Conservation (phyloP, 2,888 invertebrate species). For the Eumerus sabulonum region DNA sequence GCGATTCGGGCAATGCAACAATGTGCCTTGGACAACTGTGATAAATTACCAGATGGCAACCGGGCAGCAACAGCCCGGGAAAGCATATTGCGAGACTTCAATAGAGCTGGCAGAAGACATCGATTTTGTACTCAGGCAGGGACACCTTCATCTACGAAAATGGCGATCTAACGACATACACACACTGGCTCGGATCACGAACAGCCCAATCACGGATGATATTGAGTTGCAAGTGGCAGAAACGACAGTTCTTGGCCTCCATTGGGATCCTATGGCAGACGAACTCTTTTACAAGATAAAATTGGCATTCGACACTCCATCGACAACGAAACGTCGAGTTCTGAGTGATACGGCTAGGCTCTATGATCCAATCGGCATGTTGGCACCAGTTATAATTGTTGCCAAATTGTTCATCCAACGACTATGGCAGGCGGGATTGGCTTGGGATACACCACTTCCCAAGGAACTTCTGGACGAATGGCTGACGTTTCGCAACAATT, state of each 20-base stretch:
- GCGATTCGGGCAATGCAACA: slow-evolving; percentile 43
- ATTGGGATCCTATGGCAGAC: slow-evolving; percentile 13
- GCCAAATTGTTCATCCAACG: slow-evolving; percentile 37
- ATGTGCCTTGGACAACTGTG: slow-evolving; percentile 33
- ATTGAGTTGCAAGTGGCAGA: slow-evolving; percentile 13
- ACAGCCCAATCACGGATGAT: neutral
- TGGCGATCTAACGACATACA: slow-evolving; percentile 34
- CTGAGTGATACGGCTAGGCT: slow-evolving; percentile 17
- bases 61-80: slow-evolving; percentile 3
- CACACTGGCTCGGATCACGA: slow-evolving; percentile 16
- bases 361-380: slow-evolving; percentile 32
- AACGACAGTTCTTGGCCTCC: slow-evolving; percentile 28
- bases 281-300: slow-evolving; percentile 29
- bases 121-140: slow-evolving; percentile 11
- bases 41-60: neutral
- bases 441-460: slow-evolving; percentile 37
- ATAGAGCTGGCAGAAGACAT: slow-evolving; percentile 19
- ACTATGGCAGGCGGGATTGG: slow-evolving; percentile 25
- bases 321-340: slow-evolving; percentile 30
- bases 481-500: slow-evolving; percentile 30
- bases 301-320: slow-evolving; percentile 26
- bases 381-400: slow-evolving; percentile 47
- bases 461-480: slow-evolving; percentile 27
- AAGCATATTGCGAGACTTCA: slow-evolving; percentile 19
- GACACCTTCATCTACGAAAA: slow-evolving; percentile 35